Evolutionary conservation across 2,113 vertebrate species (phyloP).

Genomic region (Rhinichthys klamathensis): DNA sequence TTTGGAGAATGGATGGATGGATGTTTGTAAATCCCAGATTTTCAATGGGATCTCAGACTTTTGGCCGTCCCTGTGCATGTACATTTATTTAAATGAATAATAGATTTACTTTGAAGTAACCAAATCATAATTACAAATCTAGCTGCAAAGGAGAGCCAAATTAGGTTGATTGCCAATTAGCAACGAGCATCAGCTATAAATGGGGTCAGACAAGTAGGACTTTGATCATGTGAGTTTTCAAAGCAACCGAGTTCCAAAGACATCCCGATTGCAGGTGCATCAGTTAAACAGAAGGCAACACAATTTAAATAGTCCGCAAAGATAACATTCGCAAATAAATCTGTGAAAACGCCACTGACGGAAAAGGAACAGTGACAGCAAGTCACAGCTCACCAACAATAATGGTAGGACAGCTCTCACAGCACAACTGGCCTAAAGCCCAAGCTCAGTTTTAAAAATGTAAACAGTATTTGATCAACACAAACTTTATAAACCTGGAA

Average conservation of each 20-base stretch:
- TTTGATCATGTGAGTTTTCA: conserved; percentile 33
- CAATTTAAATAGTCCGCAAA: background rate
- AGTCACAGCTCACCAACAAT: background rate
- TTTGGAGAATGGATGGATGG: background rate
- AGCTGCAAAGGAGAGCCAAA: background rate
- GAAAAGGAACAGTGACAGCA: background rate
- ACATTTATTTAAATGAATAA: background rate
- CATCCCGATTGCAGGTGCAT: background rate
- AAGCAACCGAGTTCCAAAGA: conserved; percentile 30
- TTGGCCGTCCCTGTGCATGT: background rate
- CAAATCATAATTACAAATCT: conserved; percentile 24
- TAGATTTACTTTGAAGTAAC: conserved; percentile 11
- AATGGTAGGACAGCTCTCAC: background rate
- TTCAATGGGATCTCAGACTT: background rate
- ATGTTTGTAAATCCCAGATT: background rate
- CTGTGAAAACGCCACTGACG: background rate
- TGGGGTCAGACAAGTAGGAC: background rate
- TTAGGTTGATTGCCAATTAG: conserved; percentile 34
- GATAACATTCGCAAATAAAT: background rate
- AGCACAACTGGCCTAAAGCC: background rate
- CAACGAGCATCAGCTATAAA: background rate
- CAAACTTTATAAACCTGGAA: background rate
- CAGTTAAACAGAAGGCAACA: background rate
- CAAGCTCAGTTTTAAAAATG: background rate
- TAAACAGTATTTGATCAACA: background rate